Evolutionary conservation across 1,140 invertebrate species (phyloP).

Genomic region (Orius insidiosus): DNA sequence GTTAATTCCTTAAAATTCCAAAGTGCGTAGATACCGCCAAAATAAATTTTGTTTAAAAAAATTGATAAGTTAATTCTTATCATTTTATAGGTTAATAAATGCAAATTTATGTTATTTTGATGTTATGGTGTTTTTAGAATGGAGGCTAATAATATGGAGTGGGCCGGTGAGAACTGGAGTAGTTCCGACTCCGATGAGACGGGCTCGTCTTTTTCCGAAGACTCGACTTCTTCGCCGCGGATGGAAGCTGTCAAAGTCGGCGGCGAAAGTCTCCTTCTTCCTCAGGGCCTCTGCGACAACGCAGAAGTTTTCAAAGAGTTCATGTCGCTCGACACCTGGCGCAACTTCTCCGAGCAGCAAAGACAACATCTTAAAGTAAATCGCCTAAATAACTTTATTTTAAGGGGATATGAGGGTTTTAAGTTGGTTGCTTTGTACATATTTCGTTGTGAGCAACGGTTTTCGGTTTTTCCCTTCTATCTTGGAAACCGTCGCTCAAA

Average conservation of each 20-base stretch:
- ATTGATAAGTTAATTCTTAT: not conserved
- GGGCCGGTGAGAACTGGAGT: constrained; percentile 13
- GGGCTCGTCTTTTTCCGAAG: constrained; percentile 18
- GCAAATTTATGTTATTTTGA: not conserved
- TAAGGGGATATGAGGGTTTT: no score
- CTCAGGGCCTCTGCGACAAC: constrained; percentile 42
- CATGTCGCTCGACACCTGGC: constrained; percentile 38
- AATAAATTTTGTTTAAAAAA: no score
- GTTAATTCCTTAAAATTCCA: not conserved
- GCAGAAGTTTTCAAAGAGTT: constrained; percentile 40
- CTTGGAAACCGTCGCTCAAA: no score
- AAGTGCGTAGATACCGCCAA: no score
- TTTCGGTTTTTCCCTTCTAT: no score
- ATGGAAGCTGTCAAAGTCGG: constrained; percentile 19
- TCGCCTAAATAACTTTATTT: no score
- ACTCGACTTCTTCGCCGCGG: constrained; percentile 12
- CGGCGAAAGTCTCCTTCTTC: constrained; percentile 34
- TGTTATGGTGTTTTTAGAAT: constrained; percentile 6
- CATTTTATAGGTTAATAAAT: not conserved
- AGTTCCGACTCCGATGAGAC: constrained; percentile 16
- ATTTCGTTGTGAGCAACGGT: no score
- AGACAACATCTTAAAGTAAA: constrained; percentile 38
- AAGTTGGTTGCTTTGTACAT: no score
- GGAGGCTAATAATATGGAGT: constrained; percentile 15
- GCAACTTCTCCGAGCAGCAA: constrained; percentile 38